Evolutionary conservation across 1,140 invertebrate genomes (phyloP).

Genomic region (Aphaenogaster floridana): DNA sequence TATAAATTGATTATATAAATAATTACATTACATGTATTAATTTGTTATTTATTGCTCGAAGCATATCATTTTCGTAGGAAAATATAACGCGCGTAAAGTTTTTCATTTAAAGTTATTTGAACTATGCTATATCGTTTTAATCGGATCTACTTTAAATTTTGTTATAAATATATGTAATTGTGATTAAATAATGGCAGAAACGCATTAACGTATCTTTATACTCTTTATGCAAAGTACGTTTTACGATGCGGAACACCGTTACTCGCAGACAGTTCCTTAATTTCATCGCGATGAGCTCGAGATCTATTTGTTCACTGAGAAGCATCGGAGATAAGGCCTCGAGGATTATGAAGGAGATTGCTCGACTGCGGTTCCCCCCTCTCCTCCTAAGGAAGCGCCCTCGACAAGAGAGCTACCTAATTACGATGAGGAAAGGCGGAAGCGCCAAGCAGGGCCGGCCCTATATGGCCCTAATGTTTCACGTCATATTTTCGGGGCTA

Average conservation of each 20-base stretch:
- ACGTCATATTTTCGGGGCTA: conserved; percentile 24
- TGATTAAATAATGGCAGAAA: neutral
- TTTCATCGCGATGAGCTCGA: conserved; percentile 78
- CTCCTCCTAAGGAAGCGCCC: conserved; percentile 50
- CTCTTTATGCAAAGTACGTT: conserved; percentile 21
- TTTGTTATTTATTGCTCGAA: neutral
- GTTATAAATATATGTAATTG: neutral
- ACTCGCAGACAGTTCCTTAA: conserved; percentile 73
- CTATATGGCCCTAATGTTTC: neutral
- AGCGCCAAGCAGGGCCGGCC: conserved; percentile 30
- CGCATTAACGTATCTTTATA: conserved; percentile 14
- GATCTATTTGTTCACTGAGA: conserved; percentile 80
- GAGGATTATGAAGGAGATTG: conserved; percentile 71
- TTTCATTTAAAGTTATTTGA: neutral
- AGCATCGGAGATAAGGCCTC: conserved; percentile 71
- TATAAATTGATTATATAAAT: conserved; percentile 29
- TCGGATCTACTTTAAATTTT: conserved; percentile 13
- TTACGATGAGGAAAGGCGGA: conserved; percentile 64
- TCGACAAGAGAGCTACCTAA: conserved; percentile 70
- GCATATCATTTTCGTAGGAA: neutral
- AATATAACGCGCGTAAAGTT: neutral
- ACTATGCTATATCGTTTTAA: neutral
- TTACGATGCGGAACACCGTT: conserved; percentile 7
- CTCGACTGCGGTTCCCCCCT: conserved; percentile 54
- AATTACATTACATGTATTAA: conserved; percentile 17